Evolutionary conservation across 2,113 vertebrate genomes (phyloP).

Genomic region (Gallinago paraguaiae): DNA sequence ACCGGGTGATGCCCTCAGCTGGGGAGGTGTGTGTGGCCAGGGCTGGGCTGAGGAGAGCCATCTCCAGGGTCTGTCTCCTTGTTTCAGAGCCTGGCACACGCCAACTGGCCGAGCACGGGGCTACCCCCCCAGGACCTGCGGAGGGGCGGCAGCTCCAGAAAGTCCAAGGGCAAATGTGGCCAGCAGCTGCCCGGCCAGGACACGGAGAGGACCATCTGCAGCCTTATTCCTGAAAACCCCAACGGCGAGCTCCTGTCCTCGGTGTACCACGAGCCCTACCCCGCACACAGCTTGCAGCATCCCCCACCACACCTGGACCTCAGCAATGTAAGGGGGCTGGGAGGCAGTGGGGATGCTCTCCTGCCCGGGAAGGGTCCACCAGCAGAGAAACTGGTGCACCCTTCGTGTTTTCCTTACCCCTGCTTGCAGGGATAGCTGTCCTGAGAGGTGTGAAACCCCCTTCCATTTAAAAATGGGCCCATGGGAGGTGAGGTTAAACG

Average conservation of each 20-base stretch:
- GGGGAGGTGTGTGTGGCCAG: not conserved
- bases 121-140: slow-evolving; percentile 27
- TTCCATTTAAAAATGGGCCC: not conserved
- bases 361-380: not conserved
- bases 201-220: not conserved
- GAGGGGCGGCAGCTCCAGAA: slow-evolving; percentile 77
- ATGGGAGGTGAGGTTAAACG: not conserved
- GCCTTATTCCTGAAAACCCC: not conserved
- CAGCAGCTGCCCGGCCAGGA: slow-evolving; percentile 53
- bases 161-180: slow-evolving; percentile 70
- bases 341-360: fast-evolving
- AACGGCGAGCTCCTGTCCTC: slow-evolving; percentile 52
- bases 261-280: slow-evolving; percentile 82
- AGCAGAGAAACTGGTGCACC: not conserved
- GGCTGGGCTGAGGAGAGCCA: not conserved
- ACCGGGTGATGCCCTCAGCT: fast-evolving
- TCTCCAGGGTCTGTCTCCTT: not conserved
- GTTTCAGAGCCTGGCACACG: slow-evolving; percentile 69
- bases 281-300: not conserved
- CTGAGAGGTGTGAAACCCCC: not conserved
- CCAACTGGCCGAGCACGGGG: not conserved
- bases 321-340: slow-evolving; percentile 44
- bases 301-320: slow-evolving; percentile 31
- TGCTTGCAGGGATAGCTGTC: not conserved
- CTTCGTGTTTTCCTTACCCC: not conserved